Evolutionary conservation across 2,888 invertebrate species (phyloP).

Genomic region (Oxyscelio sp.): DNA sequence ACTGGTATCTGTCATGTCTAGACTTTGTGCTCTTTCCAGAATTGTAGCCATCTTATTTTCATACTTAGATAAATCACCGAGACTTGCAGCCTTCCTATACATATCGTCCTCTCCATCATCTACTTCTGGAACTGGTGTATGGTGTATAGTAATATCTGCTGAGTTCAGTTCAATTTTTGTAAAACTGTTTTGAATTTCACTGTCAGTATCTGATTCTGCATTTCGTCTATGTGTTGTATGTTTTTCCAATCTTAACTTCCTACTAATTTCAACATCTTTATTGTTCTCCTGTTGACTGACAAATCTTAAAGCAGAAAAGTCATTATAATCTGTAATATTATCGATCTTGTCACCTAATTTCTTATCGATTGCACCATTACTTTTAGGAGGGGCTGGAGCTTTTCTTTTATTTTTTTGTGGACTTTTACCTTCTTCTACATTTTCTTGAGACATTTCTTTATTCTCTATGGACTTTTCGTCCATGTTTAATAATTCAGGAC

Average conservation of each 20-base stretch:
- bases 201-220: conserved; percentile 90
- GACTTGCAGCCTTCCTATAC: conserved; percentile 93
- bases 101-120: conserved; percentile 90
- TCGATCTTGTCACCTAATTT: conserved; percentile 81
- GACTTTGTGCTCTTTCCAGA: conserved; percentile 93
- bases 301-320: too few relatives aligned
- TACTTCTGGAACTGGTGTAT: conserved; percentile 89
- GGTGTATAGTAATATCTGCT: conserved; percentile 93
- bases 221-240: conserved; percentile 77
- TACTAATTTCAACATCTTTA: conserved; percentile 71
- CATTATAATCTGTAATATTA: conserved; percentile 82
- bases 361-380: conserved; percentile 55
- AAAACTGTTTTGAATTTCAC: conserved; percentile 87
- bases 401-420: conserved; percentile 91
- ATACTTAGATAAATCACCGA: conserved; percentile 94
- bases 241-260: conserved; percentile 57
- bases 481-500: conserved; percentile 78
- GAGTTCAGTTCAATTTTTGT: conserved; percentile 93
- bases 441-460: conserved; percentile 78
- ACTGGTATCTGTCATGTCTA: conserved; percentile 92
- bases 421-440: conserved; percentile 89
- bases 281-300: conserved; percentile 67
- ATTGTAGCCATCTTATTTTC: conserved; percentile 90
- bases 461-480: conserved; percentile 72
- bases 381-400: conserved; percentile 92